Evolutionary conservation across 2,113 vertebrate genomes (phyloP).

Genomic region (Globicephala melas): DNA sequence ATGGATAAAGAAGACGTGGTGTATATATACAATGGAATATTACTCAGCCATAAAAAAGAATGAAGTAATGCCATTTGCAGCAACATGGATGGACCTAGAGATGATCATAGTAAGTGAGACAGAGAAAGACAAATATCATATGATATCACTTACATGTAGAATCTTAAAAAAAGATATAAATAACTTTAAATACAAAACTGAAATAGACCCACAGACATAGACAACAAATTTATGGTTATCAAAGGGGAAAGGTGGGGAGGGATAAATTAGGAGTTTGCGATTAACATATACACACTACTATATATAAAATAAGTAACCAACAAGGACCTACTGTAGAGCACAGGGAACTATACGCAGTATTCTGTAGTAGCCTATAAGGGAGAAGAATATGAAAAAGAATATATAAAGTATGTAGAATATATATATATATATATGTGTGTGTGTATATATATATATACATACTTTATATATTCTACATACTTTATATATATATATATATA

Average conservation of each 20-base stretch:
- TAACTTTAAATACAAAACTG: not conserved
- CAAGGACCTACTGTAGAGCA: not conserved
- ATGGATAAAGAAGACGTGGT: not conserved
- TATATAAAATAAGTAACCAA: too few species aligned
- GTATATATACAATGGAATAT: rapidly evolving
- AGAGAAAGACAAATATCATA: not conserved
- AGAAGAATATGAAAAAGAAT: not conserved
- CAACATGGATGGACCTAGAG: not conserved
- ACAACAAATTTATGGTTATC: too few species aligned
- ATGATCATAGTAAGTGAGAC: rapidly evolving
- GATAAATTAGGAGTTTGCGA: not conserved
- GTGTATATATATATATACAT: too few species aligned
- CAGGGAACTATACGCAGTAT: not conserved
- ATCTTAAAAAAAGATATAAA: not conserved
- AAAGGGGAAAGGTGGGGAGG: not conserved
- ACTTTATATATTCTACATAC: too few species aligned
- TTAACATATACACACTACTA: not conserved
- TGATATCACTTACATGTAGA: not conserved
- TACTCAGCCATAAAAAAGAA: not conserved
- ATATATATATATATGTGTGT: not conserved
- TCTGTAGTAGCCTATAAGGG: not conserved
- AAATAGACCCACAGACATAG: not conserved
- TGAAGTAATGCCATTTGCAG: not conserved
- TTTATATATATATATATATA: too few species aligned
- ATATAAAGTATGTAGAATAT: not conserved